These are phyloP conservation scores for Zoanthus solanderi DNA, from an alignment of 92 coral and sea anemone species.

Conservation along the genomic window DNA sequence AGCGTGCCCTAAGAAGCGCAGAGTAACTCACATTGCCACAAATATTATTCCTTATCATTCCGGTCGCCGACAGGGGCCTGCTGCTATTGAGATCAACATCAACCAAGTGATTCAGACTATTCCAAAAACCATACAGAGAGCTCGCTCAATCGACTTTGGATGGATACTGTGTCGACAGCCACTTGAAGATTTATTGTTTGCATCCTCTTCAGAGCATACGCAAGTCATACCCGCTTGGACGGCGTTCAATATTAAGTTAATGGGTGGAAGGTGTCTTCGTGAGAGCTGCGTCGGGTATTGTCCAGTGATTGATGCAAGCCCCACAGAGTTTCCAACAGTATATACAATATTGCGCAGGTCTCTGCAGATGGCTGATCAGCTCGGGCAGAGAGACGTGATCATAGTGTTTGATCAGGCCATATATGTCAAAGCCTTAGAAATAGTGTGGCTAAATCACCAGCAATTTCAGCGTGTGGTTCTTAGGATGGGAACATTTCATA, in stretches of 20 bases:
- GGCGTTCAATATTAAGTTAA: conserved; percentile 53
- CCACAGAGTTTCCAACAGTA: conserved; percentile 75
- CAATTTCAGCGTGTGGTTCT: conserved; percentile 58
- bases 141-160: conserved; percentile 67
- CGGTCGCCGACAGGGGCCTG: conserved; percentile 60
- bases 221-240: conserved; percentile 78
- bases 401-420: conserved; percentile 72
- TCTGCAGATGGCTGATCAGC: conserved; percentile 68
- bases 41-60: conserved; percentile 58
- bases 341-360: conserved; percentile 64
- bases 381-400: conserved; percentile 62
- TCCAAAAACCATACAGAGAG: conserved; percentile 40
- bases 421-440: conserved; percentile 67
- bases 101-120: conserved; percentile 4
- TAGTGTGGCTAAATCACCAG: conserved; percentile 61
- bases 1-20: conserved; percentile 50
- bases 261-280: conserved; percentile 34
- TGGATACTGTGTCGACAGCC: conserved; percentile 75
- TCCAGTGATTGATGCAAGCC: conserved; percentile 75
- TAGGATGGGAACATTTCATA: conserved; percentile 72
- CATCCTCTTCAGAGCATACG: conserved; percentile 18
- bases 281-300: conserved; percentile 72
- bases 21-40: conserved; percentile 32
- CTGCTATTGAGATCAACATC: conserved; percentile 43
- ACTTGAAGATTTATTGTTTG: conserved; percentile 44